Base-by-base conservation (phyloP, 2,888 invertebrate genomes). In the Nomada ferruginata region DNA sequence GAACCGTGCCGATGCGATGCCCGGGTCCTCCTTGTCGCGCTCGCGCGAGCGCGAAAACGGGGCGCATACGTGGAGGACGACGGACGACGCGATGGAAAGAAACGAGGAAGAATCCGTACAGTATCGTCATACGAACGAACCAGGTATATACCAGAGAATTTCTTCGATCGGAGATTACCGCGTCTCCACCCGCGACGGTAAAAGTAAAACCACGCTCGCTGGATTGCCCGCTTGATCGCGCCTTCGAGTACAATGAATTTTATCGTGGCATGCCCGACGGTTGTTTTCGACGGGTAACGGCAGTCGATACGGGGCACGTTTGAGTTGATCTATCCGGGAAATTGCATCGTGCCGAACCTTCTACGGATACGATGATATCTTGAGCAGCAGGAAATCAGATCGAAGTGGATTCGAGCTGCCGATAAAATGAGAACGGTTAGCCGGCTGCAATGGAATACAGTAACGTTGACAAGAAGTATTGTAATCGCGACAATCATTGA, bases 1-100 rank as follows among this genome's bases (percentile, higher is more conserved):
- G 87, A 88, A 88, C 85, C 77, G 9, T 55, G 74, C 26, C 60
- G 77, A 77, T 75, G 36, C 36, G 36, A 36, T 36, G 82, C 76
- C 82, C 44, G 83, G 47, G 60, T 68, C 73, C 72, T 80, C 71
- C 59, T 75, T 18, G 72, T 78, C 64, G 68, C 60, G 44, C 65
- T 53, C 55, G 68, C 47, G 60, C 65, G 29, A 66, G 69, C 55
- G 70, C 71, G 78, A 76, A 60, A 74, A 77, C 77, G 44, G 71
- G 70, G 66, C 63, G 69, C 47, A 59, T 57, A 61, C 18, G 63
- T 79, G 60, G 71, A 66, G 60, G 42, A 78, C 50, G 71, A 79
- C 70, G 83, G 76, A 71, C 59, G 78, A 69, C 4, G 53, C 5
- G 7, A 36, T 76, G 72, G 66, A 80, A 81, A 80, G 80, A 77